Evolutionary conservation across 2,888 invertebrate species (phyloP), one percentile per base, ranked within the genome.

Genomic region (Bruchidius siliquastri): DNA sequence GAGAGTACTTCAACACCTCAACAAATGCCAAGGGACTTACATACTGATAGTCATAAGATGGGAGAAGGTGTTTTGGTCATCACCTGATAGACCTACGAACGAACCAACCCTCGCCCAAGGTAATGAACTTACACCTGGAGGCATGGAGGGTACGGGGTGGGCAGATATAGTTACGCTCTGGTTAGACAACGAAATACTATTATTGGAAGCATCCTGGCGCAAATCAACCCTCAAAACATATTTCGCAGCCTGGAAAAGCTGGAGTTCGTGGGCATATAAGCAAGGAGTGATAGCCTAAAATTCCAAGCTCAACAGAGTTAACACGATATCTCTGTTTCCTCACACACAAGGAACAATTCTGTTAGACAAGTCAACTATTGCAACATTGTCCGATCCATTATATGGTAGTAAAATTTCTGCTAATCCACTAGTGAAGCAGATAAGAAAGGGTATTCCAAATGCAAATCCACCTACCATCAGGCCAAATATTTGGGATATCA

Each of bases 91-190:
- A 78, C 70, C 72, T 73, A 6, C 69, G 22, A 30, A 77, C 78
- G 13, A 74, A 74, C 6, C 6, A 18, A 18, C 49, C 49, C 13
- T 13, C 49, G 0, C 78, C 78, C n/a, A 72, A 74, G 67, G 74
- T 78, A 22, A 74, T 70, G 18, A 74, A 77, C 8, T 71, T 82
- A 20, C 66, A 73, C 68, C 76, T 83, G 77, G 78, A 80, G 74
- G 81, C 77, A n/a, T 81, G 81, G 81, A 77, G 75, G 73, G 77
- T 80, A 77, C 78, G 72, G 79, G 79, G 77, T 81, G 80, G 81
- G 67, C 73, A 32, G 74, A 75, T 13, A 22, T 74, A n/a, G 69
- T 76, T 4, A 69, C 71, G 20, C 74, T 74, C n/a, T 80, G 81
- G 82, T 69, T 75, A 18, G 49, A 49, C 1, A 13, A 13, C 18